These are phyloP conservation scores for Phania funesta DNA, from an alignment of 2,888 invertebrate species.

Conservation along the genomic window DNA sequence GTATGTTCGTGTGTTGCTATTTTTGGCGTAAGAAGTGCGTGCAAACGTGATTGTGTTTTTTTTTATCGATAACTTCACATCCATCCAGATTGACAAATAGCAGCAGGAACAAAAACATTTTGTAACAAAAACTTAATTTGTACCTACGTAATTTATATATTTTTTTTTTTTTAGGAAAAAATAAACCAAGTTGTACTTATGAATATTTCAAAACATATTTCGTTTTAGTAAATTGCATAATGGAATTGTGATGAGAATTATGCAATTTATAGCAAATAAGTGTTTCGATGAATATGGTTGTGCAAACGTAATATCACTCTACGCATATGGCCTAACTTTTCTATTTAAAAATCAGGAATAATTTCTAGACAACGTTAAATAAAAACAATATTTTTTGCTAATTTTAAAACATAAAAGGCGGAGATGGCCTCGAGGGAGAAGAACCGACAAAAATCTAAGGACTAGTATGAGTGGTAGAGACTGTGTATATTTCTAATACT, in stretches of 20 bases:
- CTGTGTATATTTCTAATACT: no score
- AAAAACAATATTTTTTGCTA: no score
- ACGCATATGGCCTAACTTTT: no score
- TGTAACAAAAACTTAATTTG: conserved; percentile 33
- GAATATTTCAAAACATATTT: conserved; percentile 58
- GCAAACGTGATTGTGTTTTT: conserved; percentile 29
- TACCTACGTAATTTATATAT: background rate
- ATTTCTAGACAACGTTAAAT: no score
- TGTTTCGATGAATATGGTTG: no score
- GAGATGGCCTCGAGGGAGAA: no score
- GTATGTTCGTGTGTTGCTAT: conserved; percentile 1
- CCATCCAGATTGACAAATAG: conserved; percentile 4
- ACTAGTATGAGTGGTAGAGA: no score
- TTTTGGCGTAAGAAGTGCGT: conserved; percentile 43
- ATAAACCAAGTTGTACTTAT: conserved; percentile 33
- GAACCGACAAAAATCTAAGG: no score
- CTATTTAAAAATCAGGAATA: no score
- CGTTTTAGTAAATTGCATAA: conserved; percentile 53
- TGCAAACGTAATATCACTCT: no score
- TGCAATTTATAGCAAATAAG: no score
- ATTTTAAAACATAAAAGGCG: no score
- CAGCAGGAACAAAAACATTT: conserved; percentile 29
- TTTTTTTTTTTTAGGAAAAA: background rate
- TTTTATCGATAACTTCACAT: conserved; percentile 7
- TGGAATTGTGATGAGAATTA: background rate